These are phyloP conservation scores for Oscheius onirici DNA, from an alignment of 2,888 invertebrate species.

Conservation along the genomic window DNA sequence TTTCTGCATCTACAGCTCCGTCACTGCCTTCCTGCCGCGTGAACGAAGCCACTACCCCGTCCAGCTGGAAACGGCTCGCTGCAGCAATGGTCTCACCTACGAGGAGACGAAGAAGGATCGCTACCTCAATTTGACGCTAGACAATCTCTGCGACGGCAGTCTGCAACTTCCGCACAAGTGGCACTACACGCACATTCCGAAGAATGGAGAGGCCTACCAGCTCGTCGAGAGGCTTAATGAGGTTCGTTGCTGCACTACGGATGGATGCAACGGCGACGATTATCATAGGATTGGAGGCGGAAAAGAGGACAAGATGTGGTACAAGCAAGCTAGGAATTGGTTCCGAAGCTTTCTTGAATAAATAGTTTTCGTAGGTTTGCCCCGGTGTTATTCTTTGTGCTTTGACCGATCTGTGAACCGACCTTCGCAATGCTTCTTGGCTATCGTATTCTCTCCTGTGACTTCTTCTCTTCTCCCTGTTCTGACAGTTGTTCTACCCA, in stretches of 20 bases:
- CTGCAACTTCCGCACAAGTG: neutral
- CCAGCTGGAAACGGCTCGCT: neutral
- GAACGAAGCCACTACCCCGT: conserved; percentile 1
- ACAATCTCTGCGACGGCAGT: conserved; percentile 2
- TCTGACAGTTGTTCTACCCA: too few relatives aligned
- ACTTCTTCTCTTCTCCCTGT: too few relatives aligned
- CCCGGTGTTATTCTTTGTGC: too few relatives aligned
- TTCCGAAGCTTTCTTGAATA: neutral
- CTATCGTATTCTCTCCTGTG: too few relatives aligned
- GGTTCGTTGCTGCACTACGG: conserved; percentile 2
- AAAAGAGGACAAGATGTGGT: neutral
- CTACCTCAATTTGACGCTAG: conserved; percentile 11
- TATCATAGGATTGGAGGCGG: conserved; percentile 14
- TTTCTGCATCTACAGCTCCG: neutral
- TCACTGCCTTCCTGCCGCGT: conserved; percentile 9
- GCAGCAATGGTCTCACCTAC: neutral
- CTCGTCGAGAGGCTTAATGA: conserved; percentile 13
- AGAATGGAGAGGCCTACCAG: neutral
- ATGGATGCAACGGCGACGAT: conserved; percentile 14
- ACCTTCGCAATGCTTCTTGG: too few relatives aligned
- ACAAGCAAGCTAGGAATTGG: conserved; percentile 1
- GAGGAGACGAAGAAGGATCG: conserved; percentile 3
- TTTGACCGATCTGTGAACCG: too few relatives aligned
- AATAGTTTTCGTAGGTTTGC: too few relatives aligned
- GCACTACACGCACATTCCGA: neutral